A percentile compares a stretch with the other conserved stretches of the same genome.
These are phyloP conservation scores for Myrmecobius fasciatus DNA, from an alignment of 2,113 vertebrate genomes.

Conservation along the genomic window DNA sequence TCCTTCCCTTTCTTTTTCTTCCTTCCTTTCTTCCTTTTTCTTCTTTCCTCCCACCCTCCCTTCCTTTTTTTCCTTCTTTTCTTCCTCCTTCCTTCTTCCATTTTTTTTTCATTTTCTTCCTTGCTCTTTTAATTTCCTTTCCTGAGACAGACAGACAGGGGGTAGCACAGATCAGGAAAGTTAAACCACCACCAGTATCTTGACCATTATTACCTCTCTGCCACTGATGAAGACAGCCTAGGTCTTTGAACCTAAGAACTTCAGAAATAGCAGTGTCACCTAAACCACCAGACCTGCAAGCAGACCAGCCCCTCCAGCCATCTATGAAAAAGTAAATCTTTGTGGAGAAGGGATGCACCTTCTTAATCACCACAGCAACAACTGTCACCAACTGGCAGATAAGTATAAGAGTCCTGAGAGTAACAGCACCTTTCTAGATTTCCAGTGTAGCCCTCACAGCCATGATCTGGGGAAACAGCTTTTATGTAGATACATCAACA, in stretches of 20 bases:
- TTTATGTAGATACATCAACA: no score
- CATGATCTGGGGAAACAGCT: no score
- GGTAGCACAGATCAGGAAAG: not conserved
- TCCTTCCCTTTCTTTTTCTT: not conserved
- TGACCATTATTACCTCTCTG: not conserved
- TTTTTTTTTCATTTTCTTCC: not conserved
- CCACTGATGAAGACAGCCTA: not conserved
- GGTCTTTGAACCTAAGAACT: not conserved
- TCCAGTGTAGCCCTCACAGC: no score
- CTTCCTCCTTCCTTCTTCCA: no score
- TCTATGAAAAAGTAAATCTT: not conserved
- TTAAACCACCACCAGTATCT: not conserved
- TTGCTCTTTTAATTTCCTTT: not conserved
- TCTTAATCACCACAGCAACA: no score
- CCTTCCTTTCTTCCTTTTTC: not conserved
- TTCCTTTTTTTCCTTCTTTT: not conserved
- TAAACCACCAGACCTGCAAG: not conserved
- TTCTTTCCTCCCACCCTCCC: not conserved
- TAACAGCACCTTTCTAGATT: no score
- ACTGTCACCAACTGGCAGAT: no score
- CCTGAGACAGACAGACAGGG: no score
- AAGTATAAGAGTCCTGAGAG: no score
- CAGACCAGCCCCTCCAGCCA: not conserved
- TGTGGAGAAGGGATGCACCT: no score
- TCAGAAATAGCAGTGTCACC: no score